Percentiles rank a stretch among this genome's conserved stretches.
phyloP scores from a whole-genome alignment of 2,888 invertebrate genomes.

The Drosophila niveifrons region DNA sequence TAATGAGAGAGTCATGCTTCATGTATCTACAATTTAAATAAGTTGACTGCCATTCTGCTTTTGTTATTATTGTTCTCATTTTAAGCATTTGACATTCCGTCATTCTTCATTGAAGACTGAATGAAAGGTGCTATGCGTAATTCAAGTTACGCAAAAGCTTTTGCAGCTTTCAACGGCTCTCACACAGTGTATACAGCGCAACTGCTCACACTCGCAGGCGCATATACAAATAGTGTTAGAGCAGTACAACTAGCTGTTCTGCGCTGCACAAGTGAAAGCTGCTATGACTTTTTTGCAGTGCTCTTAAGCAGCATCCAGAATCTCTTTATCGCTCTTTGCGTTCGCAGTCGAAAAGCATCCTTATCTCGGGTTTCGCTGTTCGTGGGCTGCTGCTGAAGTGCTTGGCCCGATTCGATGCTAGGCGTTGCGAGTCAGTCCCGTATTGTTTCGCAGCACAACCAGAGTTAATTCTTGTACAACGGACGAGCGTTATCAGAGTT shows the following conservation, averaged over 20 bases:
- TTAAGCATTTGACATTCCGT: conserved; percentile 13
- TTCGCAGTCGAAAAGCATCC: conserved; percentile 42
- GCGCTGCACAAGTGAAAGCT: conserved; percentile 47
- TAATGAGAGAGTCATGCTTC: not conserved
- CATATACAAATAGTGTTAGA: conserved; percentile 10
- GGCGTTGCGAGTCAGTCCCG: conserved; percentile 52
- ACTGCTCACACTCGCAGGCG: conserved; percentile 34
- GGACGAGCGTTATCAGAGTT: conserved; percentile 33
- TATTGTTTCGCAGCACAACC: conserved; percentile 63
- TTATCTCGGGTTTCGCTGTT: conserved; percentile 21
- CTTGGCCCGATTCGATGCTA: conserved; percentile 51
- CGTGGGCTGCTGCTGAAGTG: conserved; percentile 41
- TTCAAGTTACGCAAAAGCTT: conserved; percentile 32
- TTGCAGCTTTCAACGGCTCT: conserved; percentile 40
- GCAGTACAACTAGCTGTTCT: conserved; percentile 32
- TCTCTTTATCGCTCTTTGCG: conserved; percentile 38
- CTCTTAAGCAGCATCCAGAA: conserved; percentile 59
- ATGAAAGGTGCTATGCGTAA: not conserved
- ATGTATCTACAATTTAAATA: not conserved
- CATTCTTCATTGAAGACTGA: conserved; percentile 36
- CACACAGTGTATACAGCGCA: conserved; percentile 3
- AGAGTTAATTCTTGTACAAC: conserved; percentile 55
- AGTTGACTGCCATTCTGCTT: not conserved
- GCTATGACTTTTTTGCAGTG: not conserved
- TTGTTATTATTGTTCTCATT: conserved; percentile 2